Base-by-base conservation (phyloP, 2,113 vertebrate genomes). In the Semnornis frantzii region DNA sequence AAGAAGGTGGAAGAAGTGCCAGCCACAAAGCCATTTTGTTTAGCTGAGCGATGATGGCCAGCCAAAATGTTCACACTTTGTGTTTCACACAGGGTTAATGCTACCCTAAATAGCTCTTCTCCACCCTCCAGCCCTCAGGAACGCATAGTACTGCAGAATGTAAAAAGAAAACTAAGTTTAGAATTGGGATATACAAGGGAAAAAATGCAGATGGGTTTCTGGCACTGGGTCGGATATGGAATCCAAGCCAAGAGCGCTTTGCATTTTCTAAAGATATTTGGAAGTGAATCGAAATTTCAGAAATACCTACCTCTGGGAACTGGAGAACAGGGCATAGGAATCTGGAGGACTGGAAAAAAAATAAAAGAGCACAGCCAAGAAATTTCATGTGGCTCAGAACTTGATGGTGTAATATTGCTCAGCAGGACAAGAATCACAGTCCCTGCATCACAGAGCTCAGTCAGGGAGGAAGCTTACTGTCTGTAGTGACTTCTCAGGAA, bases 231-330 rank as follows among this genome's bases (percentile, higher is more conserved):
- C 79, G 54, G 69, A 57, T 87, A 83, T 65, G 79, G 93, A 96
- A 94, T 48, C 65, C 86, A 92, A 85, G 95, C 94, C 97, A 97
- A 96, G 80, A 96, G 93, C 12, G 54, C 96, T 97, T 96, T 95
- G 96, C 89, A 94, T 98, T 98, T 97, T 97, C 94, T 97, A 90
- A 96, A 92, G 94, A 97, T 96, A 97, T 96, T 98, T 98, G 97
- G 97, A 98, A 96, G 73, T 75, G 85, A 93, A 97, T 89, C 1
- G 86, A 98, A 97, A 98, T 98, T 97, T 90, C 97, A 97, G 97
- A 98, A 97, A 98, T 98, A 97, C 97, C 97, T 97, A 96, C 96
- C 97, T 97, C 97, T 98, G 98, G 97, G 97, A 98, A 97, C 96
- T 52, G 31, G 95, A 95, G 95, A 95, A 73, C 65, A 91, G 92